These are phyloP conservation scores for Sinhomidia bicolor DNA, from an alignment of 2,888 invertebrate species.

Conservation along the genomic window DNA sequence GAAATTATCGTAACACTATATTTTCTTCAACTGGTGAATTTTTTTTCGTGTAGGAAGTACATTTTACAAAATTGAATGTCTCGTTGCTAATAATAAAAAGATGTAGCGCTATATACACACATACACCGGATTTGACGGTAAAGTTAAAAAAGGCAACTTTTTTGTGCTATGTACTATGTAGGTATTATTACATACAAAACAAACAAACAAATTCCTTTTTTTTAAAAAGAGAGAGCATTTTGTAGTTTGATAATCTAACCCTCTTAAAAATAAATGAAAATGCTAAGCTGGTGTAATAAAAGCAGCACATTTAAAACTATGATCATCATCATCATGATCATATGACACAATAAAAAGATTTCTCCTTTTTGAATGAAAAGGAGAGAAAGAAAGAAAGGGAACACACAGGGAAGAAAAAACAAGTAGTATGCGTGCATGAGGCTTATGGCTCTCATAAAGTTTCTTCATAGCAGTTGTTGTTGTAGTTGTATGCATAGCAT, in stretches of 20 bases:
- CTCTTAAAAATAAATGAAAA: conserved; percentile 70
- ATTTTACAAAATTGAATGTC: conserved; percentile 22
- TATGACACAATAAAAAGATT: conserved; percentile 11
- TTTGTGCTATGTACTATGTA: neutral
- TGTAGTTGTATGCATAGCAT: conserved; percentile 65
- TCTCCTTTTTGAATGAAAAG: neutral
- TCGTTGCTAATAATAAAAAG: neutral
- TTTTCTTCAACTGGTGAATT: conserved; percentile 11
- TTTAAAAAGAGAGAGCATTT: neutral
- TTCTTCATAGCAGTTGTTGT: conserved; percentile 60
- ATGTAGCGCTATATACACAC: neutral
- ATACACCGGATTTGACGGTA: too few species aligned
- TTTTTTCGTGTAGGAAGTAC: neutral
- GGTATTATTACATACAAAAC: neutral
- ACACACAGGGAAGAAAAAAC: conserved; percentile 2
- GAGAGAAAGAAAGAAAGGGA: too few species aligned
- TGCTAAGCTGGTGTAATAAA: conserved; percentile 69
- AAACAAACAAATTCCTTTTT: conserved; percentile 18
- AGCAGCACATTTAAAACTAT: conserved; percentile 69
- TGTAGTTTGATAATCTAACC: conserved; percentile 38
- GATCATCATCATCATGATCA: conserved; percentile 46
- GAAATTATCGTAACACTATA: conserved; percentile 10
- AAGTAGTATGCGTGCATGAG: conserved; percentile 23
- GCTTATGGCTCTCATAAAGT: conserved; percentile 67
- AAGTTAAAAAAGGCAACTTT: too few species aligned